These are phyloP conservation scores for Peromyscus aztecus DNA, from an alignment of 2,797 vertebrate genomes.

Conservation along the genomic window DNA sequence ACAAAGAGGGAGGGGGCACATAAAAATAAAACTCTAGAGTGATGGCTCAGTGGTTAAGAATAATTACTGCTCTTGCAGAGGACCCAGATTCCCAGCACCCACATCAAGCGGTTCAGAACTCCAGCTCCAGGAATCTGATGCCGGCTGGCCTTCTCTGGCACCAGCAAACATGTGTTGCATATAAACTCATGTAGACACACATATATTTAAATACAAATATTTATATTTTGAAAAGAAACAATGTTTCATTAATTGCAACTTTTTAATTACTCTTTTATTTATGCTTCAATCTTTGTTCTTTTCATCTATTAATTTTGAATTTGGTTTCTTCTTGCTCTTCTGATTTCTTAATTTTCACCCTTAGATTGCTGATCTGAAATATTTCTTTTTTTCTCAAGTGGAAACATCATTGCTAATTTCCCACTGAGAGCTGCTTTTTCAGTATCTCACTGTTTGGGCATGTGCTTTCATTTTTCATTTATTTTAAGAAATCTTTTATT, in stretches of 20 bases:
- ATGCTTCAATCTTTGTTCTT: neutral
- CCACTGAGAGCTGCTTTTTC: no score
- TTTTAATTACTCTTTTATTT: neutral
- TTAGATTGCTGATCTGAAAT: neutral
- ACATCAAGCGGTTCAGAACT: neutral
- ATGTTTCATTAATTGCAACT: neutral
- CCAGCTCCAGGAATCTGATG: neutral
- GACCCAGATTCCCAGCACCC: neutral
- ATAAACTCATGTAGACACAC: neutral
- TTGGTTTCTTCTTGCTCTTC: neutral
- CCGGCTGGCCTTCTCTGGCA: no score
- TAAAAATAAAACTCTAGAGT: neutral
- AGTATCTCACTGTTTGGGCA: neutral
- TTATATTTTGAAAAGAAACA: neutral
- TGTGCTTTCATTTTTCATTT: neutral
- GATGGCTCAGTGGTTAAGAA: neutral
- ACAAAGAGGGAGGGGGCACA: neutral
- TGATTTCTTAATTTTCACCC: neutral
- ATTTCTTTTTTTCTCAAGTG: neutral
- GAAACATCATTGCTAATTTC: neutral
- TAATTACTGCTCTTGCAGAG: neutral
- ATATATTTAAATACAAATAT: neutral
- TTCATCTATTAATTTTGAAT: neutral
- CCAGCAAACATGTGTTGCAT: neutral
- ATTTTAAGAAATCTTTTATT: neutral